Conservation (phyloP, 2,113 vertebrate genomes). For the Protomyctophum bolini region DNA sequence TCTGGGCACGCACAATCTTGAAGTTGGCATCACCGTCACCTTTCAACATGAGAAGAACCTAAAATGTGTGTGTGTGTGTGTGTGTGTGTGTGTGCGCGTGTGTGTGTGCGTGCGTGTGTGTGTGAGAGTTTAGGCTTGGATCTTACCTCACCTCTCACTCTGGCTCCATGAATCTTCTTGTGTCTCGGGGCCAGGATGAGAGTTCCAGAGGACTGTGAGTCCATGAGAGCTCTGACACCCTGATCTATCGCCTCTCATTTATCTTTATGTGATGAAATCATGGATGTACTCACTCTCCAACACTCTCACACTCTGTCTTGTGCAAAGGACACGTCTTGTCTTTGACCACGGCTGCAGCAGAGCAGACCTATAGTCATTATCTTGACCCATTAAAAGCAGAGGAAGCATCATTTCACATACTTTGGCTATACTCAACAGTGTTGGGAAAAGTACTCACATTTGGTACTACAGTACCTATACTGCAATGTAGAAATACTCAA, state of each 20-base stretch:
- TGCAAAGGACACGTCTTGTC: conserved; percentile 30
- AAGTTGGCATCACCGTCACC: conserved; percentile 8
- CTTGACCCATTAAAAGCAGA: too few relatives aligned
- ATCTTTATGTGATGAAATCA: conserved; percentile 54
- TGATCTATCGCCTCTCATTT: conserved; percentile 55
- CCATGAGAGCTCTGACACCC: conserved; percentile 35
- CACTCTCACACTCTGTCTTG: conserved; percentile 39
- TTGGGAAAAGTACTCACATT: too few relatives aligned
- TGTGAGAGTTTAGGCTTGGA: conserved; percentile 10
- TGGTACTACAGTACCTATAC: too few relatives aligned
- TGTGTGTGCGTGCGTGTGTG: conserved; percentile 15
- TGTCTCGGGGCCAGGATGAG: conserved; percentile 31
- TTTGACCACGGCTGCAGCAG: conserved; percentile 1
- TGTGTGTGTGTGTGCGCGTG: conserved; percentile 1
- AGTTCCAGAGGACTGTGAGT: conserved; percentile 40
- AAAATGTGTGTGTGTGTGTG: conserved; percentile 10
- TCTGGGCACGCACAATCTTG: background rate
- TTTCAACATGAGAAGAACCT: background rate
- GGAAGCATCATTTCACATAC: too few relatives aligned
- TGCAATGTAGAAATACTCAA: too few relatives aligned
- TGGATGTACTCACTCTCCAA: conserved; percentile 37
- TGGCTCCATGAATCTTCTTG: conserved; percentile 47
- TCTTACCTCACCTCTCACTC: conserved; percentile 39
- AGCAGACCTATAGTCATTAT: too few relatives aligned
- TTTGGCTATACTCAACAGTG: too few relatives aligned